Percentiles rank a stretch among this genome's conserved stretches.
phyloP scores from a whole-genome alignment of 2,113 vertebrate genomes.

The Corvus hawaiiensis region DNA sequence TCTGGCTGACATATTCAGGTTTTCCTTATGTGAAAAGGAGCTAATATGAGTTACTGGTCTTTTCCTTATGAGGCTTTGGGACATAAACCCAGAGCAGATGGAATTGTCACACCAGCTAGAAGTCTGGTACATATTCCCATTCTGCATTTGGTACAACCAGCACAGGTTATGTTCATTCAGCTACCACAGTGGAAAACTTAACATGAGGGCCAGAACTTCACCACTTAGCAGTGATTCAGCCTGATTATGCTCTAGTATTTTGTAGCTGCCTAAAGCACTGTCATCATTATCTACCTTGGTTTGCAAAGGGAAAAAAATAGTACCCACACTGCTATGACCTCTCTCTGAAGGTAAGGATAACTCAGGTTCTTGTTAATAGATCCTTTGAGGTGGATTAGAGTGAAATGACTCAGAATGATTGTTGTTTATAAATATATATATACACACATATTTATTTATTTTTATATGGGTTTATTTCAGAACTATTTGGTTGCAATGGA shows the following conservation, averaged over 20 bases:
- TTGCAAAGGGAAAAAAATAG: neutral
- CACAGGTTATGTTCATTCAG: neutral
- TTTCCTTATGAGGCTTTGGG: neutral
- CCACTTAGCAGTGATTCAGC: neutral
- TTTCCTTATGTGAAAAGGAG: neutral
- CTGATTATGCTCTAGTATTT: neutral
- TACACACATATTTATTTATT: too few relatives aligned
- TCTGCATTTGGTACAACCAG: neutral
- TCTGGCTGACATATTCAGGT: neutral
- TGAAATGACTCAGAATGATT: neutral
- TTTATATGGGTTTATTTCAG: neutral
- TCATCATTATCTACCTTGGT: neutral
- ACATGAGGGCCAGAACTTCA: neutral
- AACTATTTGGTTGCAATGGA: neutral
- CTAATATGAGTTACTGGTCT: neutral
- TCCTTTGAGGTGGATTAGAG: neutral
- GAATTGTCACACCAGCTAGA: neutral
- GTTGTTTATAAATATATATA: neutral
- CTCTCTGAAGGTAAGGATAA: neutral
- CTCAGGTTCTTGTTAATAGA: neutral
- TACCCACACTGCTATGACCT: neutral
- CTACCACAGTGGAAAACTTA: neutral
- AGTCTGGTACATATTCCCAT: neutral
- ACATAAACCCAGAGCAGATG: neutral
- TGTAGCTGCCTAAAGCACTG: neutral